Conservation (phyloP, 2,797 vertebrate genomes). For the Lepus townsendii region DNA sequence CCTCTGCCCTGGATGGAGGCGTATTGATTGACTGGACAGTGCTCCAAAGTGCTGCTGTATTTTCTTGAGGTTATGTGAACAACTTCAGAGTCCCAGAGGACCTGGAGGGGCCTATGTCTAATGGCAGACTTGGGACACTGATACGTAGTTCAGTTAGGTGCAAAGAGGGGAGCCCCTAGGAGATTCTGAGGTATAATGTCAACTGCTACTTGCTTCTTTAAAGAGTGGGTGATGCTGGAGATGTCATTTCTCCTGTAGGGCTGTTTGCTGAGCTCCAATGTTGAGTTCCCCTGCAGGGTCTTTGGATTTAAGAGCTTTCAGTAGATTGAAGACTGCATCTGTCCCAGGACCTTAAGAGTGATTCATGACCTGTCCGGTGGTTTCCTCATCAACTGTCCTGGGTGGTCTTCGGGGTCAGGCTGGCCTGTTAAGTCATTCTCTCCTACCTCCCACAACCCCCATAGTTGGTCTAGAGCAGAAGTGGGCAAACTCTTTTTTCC, state of each 20-base stretch:
- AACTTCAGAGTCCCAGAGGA: neutral
- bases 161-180: neutral
- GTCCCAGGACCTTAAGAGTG: conserved; percentile 27
- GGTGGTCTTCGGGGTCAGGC: neutral
- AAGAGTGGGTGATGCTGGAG: neutral
- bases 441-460: neutral
- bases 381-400: conserved; percentile 24
- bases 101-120: neutral
- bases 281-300: neutral
- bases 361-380: neutral
- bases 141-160: neutral
- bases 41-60: neutral
- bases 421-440: neutral
- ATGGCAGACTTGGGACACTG: neutral
- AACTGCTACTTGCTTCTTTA: neutral
- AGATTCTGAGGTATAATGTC: neutral
- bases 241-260: neutral
- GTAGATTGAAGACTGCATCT: conserved; percentile 23
- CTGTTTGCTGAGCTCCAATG: conserved; percentile 28
- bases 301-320: conserved; percentile 26
- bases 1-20: neutral
- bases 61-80: neutral
- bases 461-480: neutral
- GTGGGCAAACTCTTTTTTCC: neutral
- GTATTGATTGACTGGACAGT: neutral